Base-by-base conservation (phyloP, 2,113 vertebrate genomes). In the Colius striatus region DNA sequence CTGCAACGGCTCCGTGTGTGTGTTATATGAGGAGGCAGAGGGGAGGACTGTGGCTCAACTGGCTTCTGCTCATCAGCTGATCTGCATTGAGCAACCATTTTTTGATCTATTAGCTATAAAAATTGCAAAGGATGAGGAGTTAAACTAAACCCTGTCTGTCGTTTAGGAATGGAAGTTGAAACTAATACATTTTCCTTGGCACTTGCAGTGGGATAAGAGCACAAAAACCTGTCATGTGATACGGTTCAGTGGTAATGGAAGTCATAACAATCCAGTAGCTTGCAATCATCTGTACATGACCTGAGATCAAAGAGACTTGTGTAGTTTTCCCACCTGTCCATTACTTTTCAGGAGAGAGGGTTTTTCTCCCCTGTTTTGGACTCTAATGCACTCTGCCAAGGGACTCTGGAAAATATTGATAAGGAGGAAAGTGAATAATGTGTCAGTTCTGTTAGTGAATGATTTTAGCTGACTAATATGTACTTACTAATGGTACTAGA, bases 131-230 rank as follows among this genome's bases (percentile, higher is more conserved):
- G 41, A 61, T 65, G 67, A 58, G 1, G 86, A 86, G 51, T 92
- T 84, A 32, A 90, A 22, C 48, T 38, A 13, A 83, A 13, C 36
- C 16, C 16, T 34, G 38, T 74, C 41, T 17, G 41, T 66, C 89
- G 63, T 71, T 89, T 70, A n/a, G n/a, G 75, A 29, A 48, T 88
- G 83, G 94, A 45, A 96, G 71, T 60, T 90, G 89, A 55, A 72
- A 9, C 41, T 20, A 70, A 45, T 61, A 57, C 82, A 18, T 95
- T 86, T 77, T 89, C 89, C 76, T 89, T 89, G 96, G 96, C 86
- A 21, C 63, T 54, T 7, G 72, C 0, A 51, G 67, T 2, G 11
- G 94, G 93, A n/a, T 79, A 71, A 53, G 89, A 76, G 75, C 78
- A 53, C 78, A 70, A 58, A 34, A 72, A 47, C 9, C 43, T 78